Evolutionary conservation across 2,888 invertebrate genomes (phyloP).

Genomic region (Amiota communis): DNA sequence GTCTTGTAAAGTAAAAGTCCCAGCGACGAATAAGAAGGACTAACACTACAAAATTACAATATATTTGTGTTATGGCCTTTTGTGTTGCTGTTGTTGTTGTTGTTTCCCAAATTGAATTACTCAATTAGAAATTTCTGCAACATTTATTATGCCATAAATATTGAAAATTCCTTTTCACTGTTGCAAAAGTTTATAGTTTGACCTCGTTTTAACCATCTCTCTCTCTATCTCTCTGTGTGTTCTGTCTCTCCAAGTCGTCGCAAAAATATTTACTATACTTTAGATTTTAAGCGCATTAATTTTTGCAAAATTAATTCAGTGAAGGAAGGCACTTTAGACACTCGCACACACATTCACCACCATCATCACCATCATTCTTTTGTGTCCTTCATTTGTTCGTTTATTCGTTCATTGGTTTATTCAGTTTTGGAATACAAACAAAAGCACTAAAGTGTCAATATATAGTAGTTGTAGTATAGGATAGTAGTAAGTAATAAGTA

Average conservation of each 20-base stretch:
- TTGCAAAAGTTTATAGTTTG: slow-evolving; percentile 19
- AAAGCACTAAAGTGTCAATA: slow-evolving; percentile 17
- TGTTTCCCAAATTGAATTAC: slow-evolving; percentile 56
- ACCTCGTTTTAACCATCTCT: slow-evolving; percentile 10
- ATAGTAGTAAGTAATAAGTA: no score
- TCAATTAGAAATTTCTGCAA: slow-evolving; percentile 60
- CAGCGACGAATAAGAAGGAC: background rate
- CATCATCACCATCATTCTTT: no score
- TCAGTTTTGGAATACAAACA: background rate
- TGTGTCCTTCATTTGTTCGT: background rate
- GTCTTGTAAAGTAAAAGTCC: no score
- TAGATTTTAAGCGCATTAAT: slow-evolving; percentile 27
- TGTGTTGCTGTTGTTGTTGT: background rate
- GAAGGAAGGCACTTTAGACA: slow-evolving; percentile 5
- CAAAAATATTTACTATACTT: slow-evolving; percentile 16
- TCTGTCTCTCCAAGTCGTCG: no score
- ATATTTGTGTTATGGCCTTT: slow-evolving; percentile 16
- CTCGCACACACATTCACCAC: background rate
- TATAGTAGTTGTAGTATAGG: background rate
- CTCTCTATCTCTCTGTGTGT: no score
- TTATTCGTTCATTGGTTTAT: no score
- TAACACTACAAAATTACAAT: background rate
- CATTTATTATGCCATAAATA: slow-evolving; percentile 53
- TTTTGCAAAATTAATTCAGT: slow-evolving; percentile 30
- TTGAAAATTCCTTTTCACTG: slow-evolving; percentile 14